Percentiles rank a stretch among this genome's conserved stretches.
These are phyloP conservation scores for Turritopsis dohrnii DNA, from an alignment of 30 jellyfish, hydroid and myxozoan genomes.

Conservation along the genomic window DNA sequence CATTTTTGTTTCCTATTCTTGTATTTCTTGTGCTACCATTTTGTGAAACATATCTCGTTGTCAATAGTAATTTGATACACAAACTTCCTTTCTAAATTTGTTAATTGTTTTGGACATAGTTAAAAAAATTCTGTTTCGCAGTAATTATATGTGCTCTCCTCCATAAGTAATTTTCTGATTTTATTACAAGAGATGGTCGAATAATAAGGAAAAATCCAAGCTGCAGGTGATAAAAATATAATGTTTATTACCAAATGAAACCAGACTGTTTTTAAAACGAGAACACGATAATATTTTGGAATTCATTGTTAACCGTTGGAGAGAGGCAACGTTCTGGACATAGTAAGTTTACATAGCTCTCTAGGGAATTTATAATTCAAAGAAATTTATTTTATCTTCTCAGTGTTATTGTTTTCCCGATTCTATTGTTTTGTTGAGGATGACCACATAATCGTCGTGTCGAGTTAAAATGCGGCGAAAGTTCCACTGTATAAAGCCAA, in stretches of 20 bases:
- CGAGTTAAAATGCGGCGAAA: no score
- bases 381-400: not conserved
- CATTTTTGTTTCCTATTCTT: not conserved
- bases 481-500: no score
- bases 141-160: not conserved
- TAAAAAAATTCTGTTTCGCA: no score
- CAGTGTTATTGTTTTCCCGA: not conserved
- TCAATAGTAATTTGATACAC: not conserved
- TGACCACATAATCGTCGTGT: no score
- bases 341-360: not conserved
- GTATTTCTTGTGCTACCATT: not conserved
- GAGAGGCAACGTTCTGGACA: not conserved
- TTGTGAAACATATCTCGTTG: not conserved
- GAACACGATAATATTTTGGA: not conserved
- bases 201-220: not conserved
- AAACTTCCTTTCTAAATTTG: not conserved
- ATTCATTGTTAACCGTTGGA: not conserved
- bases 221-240: not conserved
- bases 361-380: not conserved
- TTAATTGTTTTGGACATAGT: not conserved
- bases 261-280: not conserved
- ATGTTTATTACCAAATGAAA: not conserved
- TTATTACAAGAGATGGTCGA: not conserved
- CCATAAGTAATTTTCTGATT: not conserved
- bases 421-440: no score